Base-by-base conservation (phyloP, 1,140 invertebrate genomes). In the Drosophila kurseongensis region DNA sequence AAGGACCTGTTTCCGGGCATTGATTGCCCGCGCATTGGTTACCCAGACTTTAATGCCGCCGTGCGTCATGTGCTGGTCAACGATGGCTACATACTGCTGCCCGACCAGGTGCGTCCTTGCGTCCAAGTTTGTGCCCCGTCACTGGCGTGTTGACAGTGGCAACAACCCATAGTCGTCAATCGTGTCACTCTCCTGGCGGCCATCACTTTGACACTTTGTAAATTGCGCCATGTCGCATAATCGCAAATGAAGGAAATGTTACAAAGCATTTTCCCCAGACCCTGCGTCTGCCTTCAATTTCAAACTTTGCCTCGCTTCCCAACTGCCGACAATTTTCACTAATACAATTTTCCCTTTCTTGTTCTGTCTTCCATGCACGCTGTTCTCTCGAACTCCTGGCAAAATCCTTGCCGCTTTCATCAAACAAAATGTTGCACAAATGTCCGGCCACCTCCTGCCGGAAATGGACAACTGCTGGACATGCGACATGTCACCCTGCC, bases 1-100 rank as follows among this genome's bases (percentile, higher is more conserved):
- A 95, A 95, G 77, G 97, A 98, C 93, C 92, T 98, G 42, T 98
- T 98, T 93, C 97, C 97, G 0, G 96, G 96, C 0, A 93, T 98
- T 58, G 96, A 98, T 74, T 98, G 97, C 92, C 96, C 97, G 0
- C 94, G 96, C 81, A 95, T 97, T 4, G 94, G 95, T 2, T 97
- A 98, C 93, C 96, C 97, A 0, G 95, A 97, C 69, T 97, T 98
- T 75, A 97, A 97, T 88, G 94, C 94, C 1, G 96, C 96, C 6
- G 95, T 97, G 4, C 94, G 96, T 73, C 93, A 94, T 54, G 94
- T 95, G 0, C 92, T 98, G 2, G 78, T 93, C 27, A 93, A 95
- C 38, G 94, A 96, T 54, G 94, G 94, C n/a, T 97, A 96, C 78
- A 94, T 96, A 29, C 71, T 97, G n/a, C 86, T 97, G 38, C 92